Conservation (phyloP, 2,797 vertebrate genomes). For the Arctocebus calabarensis region DNA sequence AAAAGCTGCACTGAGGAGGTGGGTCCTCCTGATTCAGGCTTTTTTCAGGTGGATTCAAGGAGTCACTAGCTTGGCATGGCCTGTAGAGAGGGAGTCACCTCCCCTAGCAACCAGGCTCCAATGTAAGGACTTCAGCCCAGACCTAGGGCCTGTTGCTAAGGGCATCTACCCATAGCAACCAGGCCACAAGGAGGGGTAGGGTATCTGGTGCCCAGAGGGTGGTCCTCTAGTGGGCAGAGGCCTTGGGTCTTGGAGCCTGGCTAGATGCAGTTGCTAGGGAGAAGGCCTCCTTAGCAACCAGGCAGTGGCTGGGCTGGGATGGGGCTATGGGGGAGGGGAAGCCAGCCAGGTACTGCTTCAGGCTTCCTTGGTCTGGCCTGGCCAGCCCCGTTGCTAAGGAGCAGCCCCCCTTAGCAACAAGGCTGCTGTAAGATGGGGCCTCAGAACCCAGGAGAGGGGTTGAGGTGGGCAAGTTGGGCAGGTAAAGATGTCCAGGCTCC, state of each 20-base stretch:
- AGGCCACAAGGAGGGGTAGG: constrained; percentile 48
- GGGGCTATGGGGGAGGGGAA: constrained; percentile 73
- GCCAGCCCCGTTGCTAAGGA: constrained; percentile 77
- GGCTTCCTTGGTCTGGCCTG: constrained; percentile 62
- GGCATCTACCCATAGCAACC: constrained; percentile 74
- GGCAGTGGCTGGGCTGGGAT: constrained; percentile 48
- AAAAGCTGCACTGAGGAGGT: background rate
- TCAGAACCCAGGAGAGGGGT: constrained; percentile 52
- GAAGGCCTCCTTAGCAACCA: constrained; percentile 80
- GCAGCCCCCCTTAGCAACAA: constrained; percentile 76
- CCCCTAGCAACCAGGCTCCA: constrained; percentile 76
- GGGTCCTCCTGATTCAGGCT: background rate
- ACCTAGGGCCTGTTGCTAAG: constrained; percentile 76
- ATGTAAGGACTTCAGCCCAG: constrained; percentile 52
- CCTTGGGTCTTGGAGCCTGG: constrained; percentile 54
- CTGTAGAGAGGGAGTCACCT: constrained; percentile 8
- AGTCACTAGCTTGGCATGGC: background rate
- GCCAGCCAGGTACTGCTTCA: constrained; percentile 73
- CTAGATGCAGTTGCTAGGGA: constrained; percentile 79
- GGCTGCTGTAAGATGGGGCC: constrained; percentile 30
- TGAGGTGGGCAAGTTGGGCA: constrained; percentile 1
- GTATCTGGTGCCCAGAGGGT: constrained; percentile 49
- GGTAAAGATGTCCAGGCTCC: constrained; percentile 55
- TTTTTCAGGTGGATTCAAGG: constrained; percentile 45
- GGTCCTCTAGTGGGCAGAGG: constrained; percentile 65